These are phyloP conservation scores for Coracias cyanogaster DNA, from an alignment of 2,797 vertebrate species.

Conservation along the genomic window DNA sequence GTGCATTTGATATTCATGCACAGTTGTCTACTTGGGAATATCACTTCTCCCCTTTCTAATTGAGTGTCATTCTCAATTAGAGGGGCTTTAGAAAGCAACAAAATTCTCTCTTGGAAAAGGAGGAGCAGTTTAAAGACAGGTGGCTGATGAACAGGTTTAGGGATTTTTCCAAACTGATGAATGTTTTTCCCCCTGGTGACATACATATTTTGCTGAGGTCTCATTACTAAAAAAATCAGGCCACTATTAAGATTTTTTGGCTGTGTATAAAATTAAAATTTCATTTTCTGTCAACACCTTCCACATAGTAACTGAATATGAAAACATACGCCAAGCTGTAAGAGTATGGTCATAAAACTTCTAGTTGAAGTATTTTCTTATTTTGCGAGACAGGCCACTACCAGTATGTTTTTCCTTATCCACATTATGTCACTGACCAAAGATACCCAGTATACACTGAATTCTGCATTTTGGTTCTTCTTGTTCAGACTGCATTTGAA, in stretches of 20 bases:
- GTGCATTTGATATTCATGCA: slow-evolving; percentile 65
- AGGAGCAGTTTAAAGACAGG: slow-evolving; percentile 63
- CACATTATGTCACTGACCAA: not conserved
- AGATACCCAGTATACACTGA: not conserved
- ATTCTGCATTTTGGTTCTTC: not conserved
- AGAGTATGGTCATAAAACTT: slow-evolving; percentile 1
- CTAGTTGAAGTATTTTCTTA: slow-evolving; percentile 15
- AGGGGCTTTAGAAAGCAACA: slow-evolving; percentile 31
- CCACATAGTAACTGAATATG: slow-evolving; percentile 57
- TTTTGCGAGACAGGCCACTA: not conserved
- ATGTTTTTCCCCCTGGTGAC: slow-evolving; percentile 60
- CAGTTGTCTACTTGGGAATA: slow-evolving; percentile 60
- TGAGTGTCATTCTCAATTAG: slow-evolving; percentile 55
- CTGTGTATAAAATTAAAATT: slow-evolving; percentile 70
- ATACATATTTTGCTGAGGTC: slow-evolving; percentile 67
- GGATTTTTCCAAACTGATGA: slow-evolving; percentile 72
- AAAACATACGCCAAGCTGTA: slow-evolving; percentile 64
- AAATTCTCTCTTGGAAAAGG: slow-evolving; percentile 51
- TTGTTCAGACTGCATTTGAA: not conserved
- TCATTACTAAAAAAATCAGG: slow-evolving; percentile 71
- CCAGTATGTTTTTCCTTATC: not conserved
- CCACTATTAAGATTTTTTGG: slow-evolving; percentile 71
- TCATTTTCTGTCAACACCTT: slow-evolving; percentile 75
- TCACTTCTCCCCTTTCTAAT: slow-evolving; percentile 42
- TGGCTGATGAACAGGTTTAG: slow-evolving; percentile 72